Evolutionary conservation across 2,888 invertebrate species (phyloP), one percentile per base, ranked within the genome.

Genomic region (Andrena chrysosceles): DNA sequence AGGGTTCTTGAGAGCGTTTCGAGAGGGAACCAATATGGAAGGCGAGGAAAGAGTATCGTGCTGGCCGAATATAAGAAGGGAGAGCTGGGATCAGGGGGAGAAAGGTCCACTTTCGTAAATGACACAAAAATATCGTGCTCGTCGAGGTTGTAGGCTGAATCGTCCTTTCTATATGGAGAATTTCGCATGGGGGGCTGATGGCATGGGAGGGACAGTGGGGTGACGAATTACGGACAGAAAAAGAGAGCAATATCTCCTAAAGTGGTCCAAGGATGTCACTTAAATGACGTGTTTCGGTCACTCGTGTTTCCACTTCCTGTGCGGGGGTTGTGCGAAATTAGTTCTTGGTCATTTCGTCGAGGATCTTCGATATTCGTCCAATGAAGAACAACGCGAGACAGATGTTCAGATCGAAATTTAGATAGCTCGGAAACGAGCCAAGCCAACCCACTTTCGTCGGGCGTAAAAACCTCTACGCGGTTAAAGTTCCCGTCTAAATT

Each of bases 41-140:
- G 68, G 82, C 62, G 52, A 26, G 63, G 33, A 23, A 42, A 67
- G 64, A 23, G 63, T 74, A 78, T 75, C 77, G 33, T 60, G 73
- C 23, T 74, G 63, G 42, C 52, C 70, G 70, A 77, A 62, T 75
- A 59, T 59, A 42, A 62, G 66, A 63, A 69, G 75, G 76, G 64
- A 20, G 29, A 31, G 52, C 16, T 4, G n/a, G 70, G 66, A 33
- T 52, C 56, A 10, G 35, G 60, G 70, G 52, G 56, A 67, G 69
- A 74, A 72, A 71, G 78, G 69, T 82, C 82, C 76, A 84, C 74
- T 84, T 82, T 76, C 52, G 78, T 70, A 68, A 75, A 84, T 77
- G 81, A 76, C 72, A 76, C 52, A 73, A 76, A 82, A 82, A 82
- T 81, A 82, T 82, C 84, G 72, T 78, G 52, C 62, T 74, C 49